Evolutionary conservation across 2,113 vertebrate species (phyloP).

Genomic region (Daphoenositta chrysoptera): DNA sequence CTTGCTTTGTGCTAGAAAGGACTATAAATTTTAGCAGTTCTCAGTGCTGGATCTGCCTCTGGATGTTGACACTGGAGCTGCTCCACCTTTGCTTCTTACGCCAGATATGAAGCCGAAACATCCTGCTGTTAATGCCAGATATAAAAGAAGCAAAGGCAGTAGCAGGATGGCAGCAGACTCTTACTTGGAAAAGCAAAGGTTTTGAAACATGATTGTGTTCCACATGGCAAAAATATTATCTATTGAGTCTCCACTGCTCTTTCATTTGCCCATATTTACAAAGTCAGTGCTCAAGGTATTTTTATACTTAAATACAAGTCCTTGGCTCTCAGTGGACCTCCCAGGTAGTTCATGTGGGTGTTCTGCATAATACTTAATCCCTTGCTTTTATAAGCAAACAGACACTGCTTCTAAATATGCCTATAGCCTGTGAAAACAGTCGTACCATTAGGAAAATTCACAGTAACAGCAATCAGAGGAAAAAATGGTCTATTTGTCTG

Average conservation of each 20-base stretch:
- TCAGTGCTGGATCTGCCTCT: not conserved
- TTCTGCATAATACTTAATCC: not conserved
- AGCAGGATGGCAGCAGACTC: not conserved
- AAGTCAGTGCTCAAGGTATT: not conserved
- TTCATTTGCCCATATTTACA: not conserved
- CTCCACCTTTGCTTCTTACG: conserved; percentile 4
- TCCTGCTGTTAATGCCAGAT: not conserved
- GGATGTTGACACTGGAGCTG: conserved; percentile 10
- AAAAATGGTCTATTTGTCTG: not conserved
- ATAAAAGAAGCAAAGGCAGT: not conserved
- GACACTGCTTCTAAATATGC: not conserved
- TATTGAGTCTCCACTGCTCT: not conserved
- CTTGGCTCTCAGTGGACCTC: not conserved
- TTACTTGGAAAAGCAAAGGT: not conserved
- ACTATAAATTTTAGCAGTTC: not conserved
- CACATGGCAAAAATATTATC: not conserved
- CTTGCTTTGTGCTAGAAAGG: not conserved
- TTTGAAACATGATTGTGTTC: not conserved
- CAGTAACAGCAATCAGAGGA: not conserved
- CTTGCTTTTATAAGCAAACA: not conserved
- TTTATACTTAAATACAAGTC: not conserved
- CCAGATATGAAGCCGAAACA: not conserved
- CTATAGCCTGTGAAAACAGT: not conserved
- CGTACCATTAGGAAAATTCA: not conserved
- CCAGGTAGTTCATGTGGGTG: not conserved